A percentile compares a stretch with the other conserved stretches of the same genome.
Evolutionary conservation across 2,888 invertebrate species (phyloP).

Genomic region (Entomobrya proxima): DNA sequence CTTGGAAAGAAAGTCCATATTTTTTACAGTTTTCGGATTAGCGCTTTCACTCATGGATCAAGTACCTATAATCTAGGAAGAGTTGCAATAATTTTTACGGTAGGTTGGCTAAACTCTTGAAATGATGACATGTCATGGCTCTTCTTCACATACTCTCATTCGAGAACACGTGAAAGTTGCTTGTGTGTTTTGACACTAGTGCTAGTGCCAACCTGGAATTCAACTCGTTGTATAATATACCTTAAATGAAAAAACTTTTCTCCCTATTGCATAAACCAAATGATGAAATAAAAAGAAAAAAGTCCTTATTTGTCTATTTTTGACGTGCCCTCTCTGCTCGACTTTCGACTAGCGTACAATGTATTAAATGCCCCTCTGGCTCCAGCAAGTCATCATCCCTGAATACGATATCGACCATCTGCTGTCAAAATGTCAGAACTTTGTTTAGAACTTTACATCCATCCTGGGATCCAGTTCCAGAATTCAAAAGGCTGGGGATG

Average conservation of each 20-base stretch:
- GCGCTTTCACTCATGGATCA: conserved; percentile 1
- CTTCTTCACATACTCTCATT: background rate
- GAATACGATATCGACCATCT: conserved; percentile 39
- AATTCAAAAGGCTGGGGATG: background rate
- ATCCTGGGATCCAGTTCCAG: background rate
- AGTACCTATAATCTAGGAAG: background rate
- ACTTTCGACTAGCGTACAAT: background rate
- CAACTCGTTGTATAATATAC: background rate
- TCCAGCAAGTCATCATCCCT: conserved; percentile 25
- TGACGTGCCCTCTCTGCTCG: background rate
- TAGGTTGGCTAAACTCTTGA: background rate
- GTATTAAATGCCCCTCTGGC: conserved; percentile 31
- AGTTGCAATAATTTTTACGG: background rate
- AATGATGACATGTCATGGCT: conserved; percentile 11
- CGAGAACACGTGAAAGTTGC: background rate
- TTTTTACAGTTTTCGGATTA: conserved; percentile 32
- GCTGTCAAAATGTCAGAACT: conserved; percentile 54
- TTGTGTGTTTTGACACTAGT: background rate
- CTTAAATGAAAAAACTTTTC: conserved; percentile 12
- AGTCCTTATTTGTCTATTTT: conserved; percentile 25
- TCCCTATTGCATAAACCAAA: conserved; percentile 1
- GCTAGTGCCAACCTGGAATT: background rate
- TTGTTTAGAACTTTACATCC: conserved; percentile 24
- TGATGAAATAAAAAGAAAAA: conserved; percentile 35
- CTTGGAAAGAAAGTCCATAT: background rate